Evolutionary conservation across 2,888 invertebrate genomes (phyloP).

Genomic region (Ophioninae sp.): DNA sequence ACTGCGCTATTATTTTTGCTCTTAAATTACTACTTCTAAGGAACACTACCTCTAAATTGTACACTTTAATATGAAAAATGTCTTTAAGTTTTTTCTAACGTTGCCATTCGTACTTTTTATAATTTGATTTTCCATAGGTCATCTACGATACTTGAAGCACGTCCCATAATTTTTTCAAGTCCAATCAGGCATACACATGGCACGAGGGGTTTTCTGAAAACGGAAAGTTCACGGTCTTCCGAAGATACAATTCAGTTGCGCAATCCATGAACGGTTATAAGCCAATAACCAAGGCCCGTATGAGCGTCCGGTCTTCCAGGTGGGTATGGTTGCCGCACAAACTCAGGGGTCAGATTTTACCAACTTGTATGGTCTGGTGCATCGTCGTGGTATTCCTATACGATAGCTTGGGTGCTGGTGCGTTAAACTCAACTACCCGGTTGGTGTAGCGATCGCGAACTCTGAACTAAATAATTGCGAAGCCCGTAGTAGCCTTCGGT

Average conservation of each 20-base stretch:
- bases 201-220: no score
- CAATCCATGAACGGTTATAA: constrained; percentile 40
- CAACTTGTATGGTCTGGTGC: constrained; percentile 35
- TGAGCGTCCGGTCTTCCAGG: constrained; percentile 2
- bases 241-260: constrained; percentile 38
- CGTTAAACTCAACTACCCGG: constrained; percentile 12
- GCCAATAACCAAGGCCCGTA: constrained; percentile 28
- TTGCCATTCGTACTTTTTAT: no score
- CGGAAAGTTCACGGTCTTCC: constrained; percentile 13
- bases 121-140: no score
- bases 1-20: no score
- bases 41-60: no score
- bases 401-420: constrained; percentile 17
- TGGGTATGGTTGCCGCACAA: constrained; percentile 14
- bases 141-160: no score
- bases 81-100: no score
- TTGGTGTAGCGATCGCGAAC: constrained; percentile 6
- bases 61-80: no score
- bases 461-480: constrained; percentile 54
- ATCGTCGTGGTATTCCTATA: constrained; percentile 32
- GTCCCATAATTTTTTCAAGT: no score
- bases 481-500: constrained; percentile 31
- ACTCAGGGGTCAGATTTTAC: constrained; percentile 53
- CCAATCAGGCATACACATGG: not conserved
- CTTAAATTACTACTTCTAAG: no score